These are phyloP conservation scores for Limnothrissa miodon DNA, from an alignment of 2,113 vertebrate genomes.

Conservation along the genomic window DNA sequence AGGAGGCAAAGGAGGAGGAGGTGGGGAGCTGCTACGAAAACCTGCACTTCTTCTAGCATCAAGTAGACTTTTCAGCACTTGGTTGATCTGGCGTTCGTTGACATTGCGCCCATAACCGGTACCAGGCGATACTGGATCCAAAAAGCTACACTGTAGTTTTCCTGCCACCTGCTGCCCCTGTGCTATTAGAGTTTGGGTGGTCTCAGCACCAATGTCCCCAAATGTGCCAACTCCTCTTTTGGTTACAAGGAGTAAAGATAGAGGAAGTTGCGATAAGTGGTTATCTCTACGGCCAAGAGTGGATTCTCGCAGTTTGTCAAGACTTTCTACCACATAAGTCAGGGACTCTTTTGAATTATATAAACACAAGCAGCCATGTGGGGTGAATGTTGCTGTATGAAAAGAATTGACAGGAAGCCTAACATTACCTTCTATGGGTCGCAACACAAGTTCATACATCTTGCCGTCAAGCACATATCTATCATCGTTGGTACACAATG, in stretches of 20 bases:
- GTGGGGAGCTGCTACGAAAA: conserved; percentile 73
- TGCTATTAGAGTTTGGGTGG: conserved; percentile 85
- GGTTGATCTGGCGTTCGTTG: conserved; percentile 91
- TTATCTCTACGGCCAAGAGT: conserved; percentile 82
- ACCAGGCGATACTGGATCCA: conserved; percentile 86
- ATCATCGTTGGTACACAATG: conserved; percentile 93
- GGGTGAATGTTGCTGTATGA: conserved; percentile 90
- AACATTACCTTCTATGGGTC: conserved; percentile 95
- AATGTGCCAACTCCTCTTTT: conserved; percentile 82
- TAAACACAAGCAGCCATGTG: conserved; percentile 94
- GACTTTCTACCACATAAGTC: conserved; percentile 92
- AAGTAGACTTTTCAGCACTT: conserved; percentile 84
- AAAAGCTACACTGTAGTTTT: conserved; percentile 88
- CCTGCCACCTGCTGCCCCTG: conserved; percentile 91
- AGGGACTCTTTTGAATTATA: conserved; percentile 97
- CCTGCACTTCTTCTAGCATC: conserved; percentile 83
- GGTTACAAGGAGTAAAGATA: conserved; percentile 85
- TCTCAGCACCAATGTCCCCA: conserved; percentile 84
- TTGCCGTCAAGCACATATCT: conserved; percentile 93
- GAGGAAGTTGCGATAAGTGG: conserved; percentile 78
- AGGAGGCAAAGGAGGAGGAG: conserved; percentile 71
- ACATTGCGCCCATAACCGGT: conserved; percentile 88
- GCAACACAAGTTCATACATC: conserved; percentile 90
- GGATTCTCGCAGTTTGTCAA: conserved; percentile 89
- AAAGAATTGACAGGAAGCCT: conserved; percentile 96